phyloP scores from a whole-genome alignment of 2,797 vertebrate species.

The Fundulus diaphanus region DNA sequence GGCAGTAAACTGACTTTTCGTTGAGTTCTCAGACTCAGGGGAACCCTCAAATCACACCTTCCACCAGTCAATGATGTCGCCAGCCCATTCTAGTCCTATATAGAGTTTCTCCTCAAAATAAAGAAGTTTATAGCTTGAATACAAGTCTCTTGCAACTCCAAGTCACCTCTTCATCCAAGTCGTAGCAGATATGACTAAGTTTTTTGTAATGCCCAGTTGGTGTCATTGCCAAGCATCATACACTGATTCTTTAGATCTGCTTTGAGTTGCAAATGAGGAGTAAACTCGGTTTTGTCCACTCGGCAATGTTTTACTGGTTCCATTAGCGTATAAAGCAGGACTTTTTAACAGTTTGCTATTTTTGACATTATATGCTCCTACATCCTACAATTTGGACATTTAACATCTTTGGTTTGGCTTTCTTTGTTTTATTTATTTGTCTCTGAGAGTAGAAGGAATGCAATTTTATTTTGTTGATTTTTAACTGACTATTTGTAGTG shows the following conservation, averaged over 20 bases:
- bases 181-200: not conserved
- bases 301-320: not conserved
- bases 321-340: not conserved
- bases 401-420: too few species aligned
- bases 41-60: not conserved
- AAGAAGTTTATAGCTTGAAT: too few species aligned
- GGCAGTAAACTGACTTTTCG: not conserved
- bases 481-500: too few species aligned
- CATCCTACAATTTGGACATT: too few species aligned
- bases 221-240: not conserved
- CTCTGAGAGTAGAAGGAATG: too few species aligned
- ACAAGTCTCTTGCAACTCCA: not conserved
- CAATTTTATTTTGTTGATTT: too few species aligned
- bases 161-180: not conserved
- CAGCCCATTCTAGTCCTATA: too few species aligned
- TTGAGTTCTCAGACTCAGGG: not conserved
- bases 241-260: not conserved
- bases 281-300: not conserved
- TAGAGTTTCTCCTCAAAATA: not conserved
- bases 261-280: not conserved
- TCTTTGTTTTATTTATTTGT: too few species aligned
- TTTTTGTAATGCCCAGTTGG: not conserved
- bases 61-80: not conserved
- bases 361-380: not conserved
- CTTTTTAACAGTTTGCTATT: not conserved